A percentile compares a stretch with the other conserved stretches of the same genome.
Conservation (phyloP, 2,113 vertebrate species). For the Excalfactoria chinensis region DNA sequence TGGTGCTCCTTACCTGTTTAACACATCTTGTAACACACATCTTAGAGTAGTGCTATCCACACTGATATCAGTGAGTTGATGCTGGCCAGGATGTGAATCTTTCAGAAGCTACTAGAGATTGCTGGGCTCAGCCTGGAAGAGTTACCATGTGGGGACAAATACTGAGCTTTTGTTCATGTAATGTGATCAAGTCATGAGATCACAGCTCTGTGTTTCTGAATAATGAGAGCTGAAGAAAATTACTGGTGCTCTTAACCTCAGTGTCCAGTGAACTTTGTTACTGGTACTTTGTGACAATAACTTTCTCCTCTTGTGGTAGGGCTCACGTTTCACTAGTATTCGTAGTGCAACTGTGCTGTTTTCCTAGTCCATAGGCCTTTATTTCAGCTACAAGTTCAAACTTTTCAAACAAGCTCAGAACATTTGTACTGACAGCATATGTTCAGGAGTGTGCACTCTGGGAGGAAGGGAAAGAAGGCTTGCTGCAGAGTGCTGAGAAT, state of each 20-base stretch:
- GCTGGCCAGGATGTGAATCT: neutral
- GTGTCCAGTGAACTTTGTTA: neutral
- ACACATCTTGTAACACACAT: neutral
- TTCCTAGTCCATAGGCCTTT: neutral
- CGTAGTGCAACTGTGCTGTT: neutral
- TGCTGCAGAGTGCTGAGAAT: neutral
- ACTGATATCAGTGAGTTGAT: neutral
- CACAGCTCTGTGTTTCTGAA: neutral
- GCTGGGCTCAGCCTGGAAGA: neutral
- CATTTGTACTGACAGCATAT: neutral
- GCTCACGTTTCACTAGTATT: neutral
- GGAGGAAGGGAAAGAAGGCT: neutral
- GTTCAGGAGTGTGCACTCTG: neutral
- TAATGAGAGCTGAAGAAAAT: neutral
- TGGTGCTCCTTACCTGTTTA: neutral
- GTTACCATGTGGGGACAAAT: neutral
- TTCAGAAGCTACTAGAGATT: neutral
- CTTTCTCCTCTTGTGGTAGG: neutral
- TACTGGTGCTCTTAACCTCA: neutral
- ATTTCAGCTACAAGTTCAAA: neutral
- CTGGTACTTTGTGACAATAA: neutral
- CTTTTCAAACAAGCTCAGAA: neutral
- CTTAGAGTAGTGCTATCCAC: neutral
- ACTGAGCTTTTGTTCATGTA: conserved; percentile 23
- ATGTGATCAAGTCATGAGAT: neutral